These are phyloP conservation scores for Drosophila imparisetae DNA, from an alignment of 2,888 invertebrate genomes.

Conservation along the genomic window DNA sequence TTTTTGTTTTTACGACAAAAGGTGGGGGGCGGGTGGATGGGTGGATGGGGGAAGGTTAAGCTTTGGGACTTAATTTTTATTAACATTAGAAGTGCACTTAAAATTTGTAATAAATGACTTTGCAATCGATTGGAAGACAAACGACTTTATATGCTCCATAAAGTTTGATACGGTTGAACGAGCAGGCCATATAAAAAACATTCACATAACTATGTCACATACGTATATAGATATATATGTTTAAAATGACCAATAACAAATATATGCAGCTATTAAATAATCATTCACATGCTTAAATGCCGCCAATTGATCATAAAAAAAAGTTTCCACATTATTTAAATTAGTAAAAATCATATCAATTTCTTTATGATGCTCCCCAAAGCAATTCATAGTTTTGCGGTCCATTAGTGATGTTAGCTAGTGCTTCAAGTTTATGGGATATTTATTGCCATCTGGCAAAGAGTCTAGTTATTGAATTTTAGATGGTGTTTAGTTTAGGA, in stretches of 20 bases:
- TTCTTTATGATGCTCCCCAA: constrained; percentile 15
- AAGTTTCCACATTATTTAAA: constrained; percentile 32
- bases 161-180: constrained; percentile 46
- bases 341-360: constrained; percentile 24
- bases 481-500: not conserved
- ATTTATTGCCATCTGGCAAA: not conserved
- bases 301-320: constrained; percentile 28
- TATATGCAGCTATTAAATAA: constrained; percentile 10
- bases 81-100: constrained; percentile 72
- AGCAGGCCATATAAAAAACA: constrained; percentile 15
- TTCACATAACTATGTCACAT: constrained; percentile 33
- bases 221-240: constrained; percentile 5
- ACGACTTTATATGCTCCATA: constrained; percentile 58
- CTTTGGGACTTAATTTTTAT: constrained; percentile 69
- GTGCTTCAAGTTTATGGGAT: not conserved
- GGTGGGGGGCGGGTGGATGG: too few relatives aligned
- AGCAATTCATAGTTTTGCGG: constrained; percentile 2
- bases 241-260: not conserved
- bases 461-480: not conserved
- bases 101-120: constrained; percentile 80
- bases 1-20: constrained; percentile 35
- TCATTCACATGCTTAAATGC: constrained; percentile 19
- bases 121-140: constrained; percentile 72
- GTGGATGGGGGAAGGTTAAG: constrained; percentile 13
- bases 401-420: not conserved